These are phyloP conservation scores for Sesamia nonagrioides DNA, from an alignment of 1,140 invertebrate species.

Conservation along the genomic window DNA sequence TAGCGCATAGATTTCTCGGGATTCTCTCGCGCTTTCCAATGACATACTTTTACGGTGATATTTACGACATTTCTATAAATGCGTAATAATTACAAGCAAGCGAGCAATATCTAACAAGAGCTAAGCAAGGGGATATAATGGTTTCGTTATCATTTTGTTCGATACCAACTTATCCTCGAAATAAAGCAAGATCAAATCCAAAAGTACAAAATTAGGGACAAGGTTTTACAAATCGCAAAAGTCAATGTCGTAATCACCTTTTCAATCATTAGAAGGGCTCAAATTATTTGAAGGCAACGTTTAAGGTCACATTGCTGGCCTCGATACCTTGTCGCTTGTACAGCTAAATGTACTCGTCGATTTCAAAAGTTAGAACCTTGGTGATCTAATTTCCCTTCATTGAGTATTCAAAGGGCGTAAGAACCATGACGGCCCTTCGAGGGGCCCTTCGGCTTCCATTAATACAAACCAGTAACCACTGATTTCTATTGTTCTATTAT, in stretches of 20 bases:
- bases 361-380: slow-evolving; percentile 86
- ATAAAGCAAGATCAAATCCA: slow-evolving; percentile 12
- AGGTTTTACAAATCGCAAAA: slow-evolving; percentile 74
- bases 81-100: too few relatives aligned
- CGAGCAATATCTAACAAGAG: too few relatives aligned
- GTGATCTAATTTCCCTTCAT: slow-evolving; percentile 86
- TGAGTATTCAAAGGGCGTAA: slow-evolving; percentile 84
- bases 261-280: slow-evolving; percentile 83
- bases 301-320: slow-evolving; percentile 79
- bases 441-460: slow-evolving; percentile 69
- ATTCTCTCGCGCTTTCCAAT: slow-evolving; percentile 85
- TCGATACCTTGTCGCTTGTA: slow-evolving; percentile 75
- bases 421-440: slow-evolving; percentile 80
- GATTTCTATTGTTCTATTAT: slow-evolving; percentile 54
- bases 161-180: neutral
- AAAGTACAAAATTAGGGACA: slow-evolving; percentile 64
- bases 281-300: slow-evolving; percentile 79
- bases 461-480: slow-evolving; percentile 69
- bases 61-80: slow-evolving; percentile 51
- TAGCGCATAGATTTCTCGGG: slow-evolving; percentile 82
- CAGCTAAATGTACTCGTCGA: slow-evolving; percentile 74
- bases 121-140: too few relatives aligned
- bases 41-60: slow-evolving; percentile 74
- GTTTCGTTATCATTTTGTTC: neutral
- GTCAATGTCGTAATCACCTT: slow-evolving; percentile 80